Percentiles rank a stretch among this genome's conserved stretches.
Evolutionary conservation across 2,888 invertebrate genomes (phyloP).

Genomic region (Nephrotoma flavescens): DNA sequence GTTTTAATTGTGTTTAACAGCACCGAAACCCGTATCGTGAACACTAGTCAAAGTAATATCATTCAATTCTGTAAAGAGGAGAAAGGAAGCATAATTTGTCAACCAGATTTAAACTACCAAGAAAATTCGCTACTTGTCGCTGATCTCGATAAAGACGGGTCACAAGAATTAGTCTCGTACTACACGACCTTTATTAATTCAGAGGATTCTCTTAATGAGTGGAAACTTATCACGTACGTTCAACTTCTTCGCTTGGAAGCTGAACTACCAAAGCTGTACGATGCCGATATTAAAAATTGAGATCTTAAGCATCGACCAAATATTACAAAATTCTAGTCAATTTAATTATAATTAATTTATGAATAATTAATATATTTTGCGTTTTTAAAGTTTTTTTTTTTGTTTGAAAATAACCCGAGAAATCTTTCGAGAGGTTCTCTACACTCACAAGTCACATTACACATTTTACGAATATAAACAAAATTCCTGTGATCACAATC

Average conservation of each 20-base stretch:
- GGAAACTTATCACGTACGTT: constrained; percentile 52
- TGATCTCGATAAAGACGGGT: constrained; percentile 60
- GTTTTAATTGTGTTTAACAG: constrained; percentile 67
- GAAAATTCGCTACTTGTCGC: constrained; percentile 56
- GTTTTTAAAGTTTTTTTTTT: background rate
- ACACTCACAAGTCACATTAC: background rate
- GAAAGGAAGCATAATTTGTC: constrained; percentile 37
- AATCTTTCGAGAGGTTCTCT: background rate
- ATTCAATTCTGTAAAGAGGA: constrained; percentile 49
- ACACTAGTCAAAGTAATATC: constrained; percentile 64
- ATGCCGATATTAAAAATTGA: constrained; percentile 19
- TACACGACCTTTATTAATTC: constrained; percentile 45
- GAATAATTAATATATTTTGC: background rate
- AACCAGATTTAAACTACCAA: constrained; percentile 59
- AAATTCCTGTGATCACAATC: background rate
- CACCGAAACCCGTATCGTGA: constrained; percentile 55
- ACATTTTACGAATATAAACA: background rate
- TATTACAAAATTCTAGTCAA: background rate
- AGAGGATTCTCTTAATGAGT: constrained; percentile 27
- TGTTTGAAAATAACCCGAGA: background rate
- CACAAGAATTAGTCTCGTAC: constrained; percentile 64
- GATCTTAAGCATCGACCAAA: background rate
- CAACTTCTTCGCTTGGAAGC: constrained; percentile 55
- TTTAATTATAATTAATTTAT: background rate
- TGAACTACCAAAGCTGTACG: constrained; percentile 56